Evolutionary conservation across 2,888 invertebrate genomes (phyloP).

Genomic region (Prosopocoilus inquinatus): DNA sequence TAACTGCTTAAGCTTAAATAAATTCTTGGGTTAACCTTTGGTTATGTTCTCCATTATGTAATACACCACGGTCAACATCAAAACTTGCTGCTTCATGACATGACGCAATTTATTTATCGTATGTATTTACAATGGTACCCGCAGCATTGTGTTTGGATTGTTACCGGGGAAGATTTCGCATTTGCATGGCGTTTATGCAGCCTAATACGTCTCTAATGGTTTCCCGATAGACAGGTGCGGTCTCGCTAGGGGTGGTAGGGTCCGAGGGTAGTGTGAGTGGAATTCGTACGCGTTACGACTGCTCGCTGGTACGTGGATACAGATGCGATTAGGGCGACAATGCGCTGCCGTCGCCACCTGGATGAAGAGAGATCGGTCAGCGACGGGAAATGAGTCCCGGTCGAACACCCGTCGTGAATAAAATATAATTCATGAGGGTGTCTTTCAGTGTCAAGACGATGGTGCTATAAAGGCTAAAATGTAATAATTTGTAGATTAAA

Average conservation of each 20-base stretch:
- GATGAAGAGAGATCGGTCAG: constrained; percentile 13
- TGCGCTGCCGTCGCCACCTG: background rate
- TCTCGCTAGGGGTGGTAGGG: constrained; percentile 11
- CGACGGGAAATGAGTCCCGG: constrained; percentile 20
- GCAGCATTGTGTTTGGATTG: background rate
- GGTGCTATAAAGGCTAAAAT: too few relatives aligned
- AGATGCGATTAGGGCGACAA: background rate
- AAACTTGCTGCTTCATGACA: background rate
- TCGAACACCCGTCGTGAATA: constrained; percentile 17
- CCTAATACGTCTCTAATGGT: constrained; percentile 37
- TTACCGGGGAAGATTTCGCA: constrained; percentile 16
- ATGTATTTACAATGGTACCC: background rate
- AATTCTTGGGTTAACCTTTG: too few relatives aligned
- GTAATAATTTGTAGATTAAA: too few relatives aligned
- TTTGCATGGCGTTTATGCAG: constrained; percentile 31
- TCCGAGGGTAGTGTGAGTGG: background rate
- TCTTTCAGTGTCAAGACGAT: constrained; percentile 11
- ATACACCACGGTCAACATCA: too few relatives aligned
- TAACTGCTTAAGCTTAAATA: too few relatives aligned
- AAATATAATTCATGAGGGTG: constrained; percentile 20
- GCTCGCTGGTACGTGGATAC: background rate
- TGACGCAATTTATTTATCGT: background rate
- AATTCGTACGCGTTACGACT: background rate
- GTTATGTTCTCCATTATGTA: too few relatives aligned
- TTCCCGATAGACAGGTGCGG: constrained; percentile 36